Conservation (phyloP, 2,797 vertebrate species). For the Synaphobranchus kaupii region DNA sequence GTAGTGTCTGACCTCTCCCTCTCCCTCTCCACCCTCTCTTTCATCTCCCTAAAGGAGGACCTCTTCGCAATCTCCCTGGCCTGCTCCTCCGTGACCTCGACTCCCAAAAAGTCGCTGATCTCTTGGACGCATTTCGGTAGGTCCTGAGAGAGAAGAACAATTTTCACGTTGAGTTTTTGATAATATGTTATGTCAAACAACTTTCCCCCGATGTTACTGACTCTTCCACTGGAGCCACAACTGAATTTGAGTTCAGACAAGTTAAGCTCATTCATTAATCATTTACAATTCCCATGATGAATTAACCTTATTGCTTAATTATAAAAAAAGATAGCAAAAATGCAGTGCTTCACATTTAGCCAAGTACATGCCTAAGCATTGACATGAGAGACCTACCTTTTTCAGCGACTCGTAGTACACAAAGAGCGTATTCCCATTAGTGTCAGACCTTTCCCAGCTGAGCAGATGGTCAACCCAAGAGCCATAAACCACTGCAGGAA, state of each 20-base stretch:
- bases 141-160: neutral
- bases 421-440: neutral
- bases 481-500: neutral
- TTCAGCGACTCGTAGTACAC: neutral
- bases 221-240: too few relatives aligned
- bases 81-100: neutral
- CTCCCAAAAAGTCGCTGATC: neutral
- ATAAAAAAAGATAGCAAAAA: too few relatives aligned
- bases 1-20: neutral
- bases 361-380: neutral
- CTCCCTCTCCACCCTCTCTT: neutral
- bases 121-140: neutral
- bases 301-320: neutral
- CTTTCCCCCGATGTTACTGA: neutral
- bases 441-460: neutral
- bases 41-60: constrained; percentile 12
- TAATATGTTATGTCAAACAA: neutral
- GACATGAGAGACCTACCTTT: neutral
- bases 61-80: neutral
- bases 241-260: too few relatives aligned
- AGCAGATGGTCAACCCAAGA: constrained; percentile 12
- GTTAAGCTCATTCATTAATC: too few relatives aligned
- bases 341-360: neutral
- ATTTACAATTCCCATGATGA: too few relatives aligned
- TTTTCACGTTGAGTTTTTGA: neutral